Evolutionary conservation across 1,140 invertebrate genomes (phyloP), one percentile per base, ranked within the genome.

Genomic region (Cotesia vestalis): DNA sequence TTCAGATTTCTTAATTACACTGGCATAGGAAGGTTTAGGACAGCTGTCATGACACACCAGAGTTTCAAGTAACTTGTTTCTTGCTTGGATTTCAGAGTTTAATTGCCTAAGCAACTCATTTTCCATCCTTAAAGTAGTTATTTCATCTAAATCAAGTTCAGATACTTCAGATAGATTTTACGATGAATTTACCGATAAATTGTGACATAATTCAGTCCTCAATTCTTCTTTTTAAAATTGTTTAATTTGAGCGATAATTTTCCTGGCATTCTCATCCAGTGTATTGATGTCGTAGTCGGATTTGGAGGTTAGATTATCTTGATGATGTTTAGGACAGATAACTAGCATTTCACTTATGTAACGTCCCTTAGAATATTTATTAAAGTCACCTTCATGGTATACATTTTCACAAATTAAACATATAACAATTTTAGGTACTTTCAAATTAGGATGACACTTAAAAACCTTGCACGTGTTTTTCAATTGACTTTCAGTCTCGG

Each of bases 331-430:
- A 2, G 55, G 55, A 59, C 55, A 59, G 8, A 59, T 59, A 14
- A 59, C 17, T 4, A 59, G 55, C 55, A 59, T 59, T 17, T 59
- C 17, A 59, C 55, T 59, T 0, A 59, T 9, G 20, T 59, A 59
- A 20, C 20, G 14, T 4, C 55, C 55, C 3, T 59, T 59, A 20
- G 55, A 5, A 59, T 59, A 59, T 59, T 59, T 59, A 59, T 59
- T 59, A 20, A 59, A 59, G 20, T 59, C 55, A 5, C 55, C 55
- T 17, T 14, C 55, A 59, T 59, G 20, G 5, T 17, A 59, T 4
- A 59, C 55, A 59, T 20, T 59, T 59, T 59, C 55, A 59, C 55
- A 59, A 4, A 59, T 59, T 27, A 55, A 59, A 20, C 55, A 59
- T 20, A 59, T 20, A 9, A 59, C 55, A 4, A 59, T 59, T 17